Evolutionary conservation across 2,113 vertebrate species (phyloP), one percentile per base, ranked within the genome.

Genomic region (Nibea albiflora): DNA sequence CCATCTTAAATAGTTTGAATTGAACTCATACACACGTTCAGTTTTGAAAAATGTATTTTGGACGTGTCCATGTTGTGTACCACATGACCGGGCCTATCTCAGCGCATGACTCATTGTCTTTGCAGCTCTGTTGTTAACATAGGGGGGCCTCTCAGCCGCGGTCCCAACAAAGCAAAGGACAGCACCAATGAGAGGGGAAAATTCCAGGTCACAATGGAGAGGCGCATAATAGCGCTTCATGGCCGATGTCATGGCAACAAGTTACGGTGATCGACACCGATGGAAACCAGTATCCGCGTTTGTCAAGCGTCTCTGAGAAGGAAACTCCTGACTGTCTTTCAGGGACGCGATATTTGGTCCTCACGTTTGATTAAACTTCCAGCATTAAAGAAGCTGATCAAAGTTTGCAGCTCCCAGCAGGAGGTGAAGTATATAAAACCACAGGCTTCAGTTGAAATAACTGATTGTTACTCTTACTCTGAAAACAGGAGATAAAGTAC

Each of bases 171-270:
- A 92, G 82, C 83, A 90, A 88, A 87, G 81, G 53, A 90, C 73
- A 7, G 73, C 81, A 77, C 75, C 84, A 74, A 80, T 85, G 78
- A 79, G 90, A 74, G 78, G 80, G 72, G 90, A 85, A 88, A 88
- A 92, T 87, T 85, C 89, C 90, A 87, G 89, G 88, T 94, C 91
- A 94, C 92, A 92, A 94, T 92, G 85, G 88, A 90, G 84, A 78
- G 71, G 71, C 52, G 14, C 65, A 77, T 78, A 86, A 85, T 89
- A 87, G 90, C 46, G 73, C 84, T 89, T 89, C 89, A 87, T 76
- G 46, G 82, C 70, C 65, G 63, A 73, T 42, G 68, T 71, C 52
- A 81, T 70, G 73, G 61, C 46, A 44, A 50, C 11, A 9, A 6
- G 47, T 50, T 49, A 64, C 19, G 35, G 68, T 15, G 63, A 63